phyloP scores from a whole-genome alignment of 2,797 vertebrate species.

The Acropternis orthonyx region DNA sequence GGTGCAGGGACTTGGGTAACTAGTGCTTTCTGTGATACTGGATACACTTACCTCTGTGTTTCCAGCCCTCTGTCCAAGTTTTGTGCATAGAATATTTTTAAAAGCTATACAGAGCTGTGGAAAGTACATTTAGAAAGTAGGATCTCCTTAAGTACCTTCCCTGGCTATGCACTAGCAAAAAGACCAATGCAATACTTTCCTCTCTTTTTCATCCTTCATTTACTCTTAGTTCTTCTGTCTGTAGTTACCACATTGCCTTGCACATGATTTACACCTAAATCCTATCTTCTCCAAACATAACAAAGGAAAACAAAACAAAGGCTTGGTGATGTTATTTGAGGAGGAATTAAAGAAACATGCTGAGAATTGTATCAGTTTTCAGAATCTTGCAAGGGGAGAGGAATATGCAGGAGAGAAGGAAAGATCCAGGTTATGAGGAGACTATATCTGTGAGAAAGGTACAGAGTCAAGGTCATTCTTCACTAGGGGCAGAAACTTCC shows the following conservation, averaged over 20 bases:
- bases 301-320: background rate
- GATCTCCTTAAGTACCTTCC: background rate
- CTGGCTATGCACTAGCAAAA: background rate
- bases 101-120: background rate
- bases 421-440: background rate
- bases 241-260: background rate
- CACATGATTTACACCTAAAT: background rate
- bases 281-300: background rate
- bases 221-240: background rate
- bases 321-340: background rate
- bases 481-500: background rate
- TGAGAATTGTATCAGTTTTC: background rate
- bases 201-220: background rate
- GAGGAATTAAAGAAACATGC: background rate
- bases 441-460: background rate
- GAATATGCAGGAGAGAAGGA: background rate
- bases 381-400: background rate
- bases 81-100: background rate
- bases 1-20: background rate
- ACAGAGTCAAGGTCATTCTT: background rate
- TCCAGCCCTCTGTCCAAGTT: background rate
- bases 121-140: slow-evolving; percentile 2
- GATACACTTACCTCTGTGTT: background rate
- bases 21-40: background rate
- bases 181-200: background rate